Base-by-base conservation (phyloP, 2,797 vertebrate species). In the Peromyscus attwateri region DNA sequence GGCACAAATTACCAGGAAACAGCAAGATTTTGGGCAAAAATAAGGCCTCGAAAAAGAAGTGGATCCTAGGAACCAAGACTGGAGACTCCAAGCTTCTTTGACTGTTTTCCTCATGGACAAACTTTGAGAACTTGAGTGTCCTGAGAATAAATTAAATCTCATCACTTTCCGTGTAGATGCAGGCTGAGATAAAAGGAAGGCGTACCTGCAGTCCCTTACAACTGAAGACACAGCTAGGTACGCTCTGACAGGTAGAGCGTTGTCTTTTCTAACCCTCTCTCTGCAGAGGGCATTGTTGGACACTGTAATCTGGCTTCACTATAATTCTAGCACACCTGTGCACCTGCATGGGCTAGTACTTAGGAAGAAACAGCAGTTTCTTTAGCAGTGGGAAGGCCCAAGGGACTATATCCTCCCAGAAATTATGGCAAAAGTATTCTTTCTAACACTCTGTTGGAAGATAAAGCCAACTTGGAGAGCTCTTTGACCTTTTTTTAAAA, bases 1-100 rank as follows among this genome's bases (percentile, higher is more conserved):
- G 80, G 40, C 11, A 94, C 92, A 60, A 82, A 89, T 79, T 75
- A 89, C 68, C 81, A 91, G 29, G 57, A 83, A 95, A 95, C 8
- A 60, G 31, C 73, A 95, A 83, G 57, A 93, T 14, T 37, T 1
- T 31, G 57, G 40, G 83, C 17, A 92, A 40, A 95, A 92, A 82
- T 0, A 85, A 73, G 52, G 94, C 80, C 80, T 43, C 0, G 17
- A 52, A 27, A 64, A 62, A 21, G 27, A 92, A 92, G 62, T 52
- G 21, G 14, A 14, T 29, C 37, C 68, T 71, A 83, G n/a, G 70
- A 93, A 79, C 17, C 31, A 75, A 68, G 62, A 87, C 4, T 49
- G 16, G n/a, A 93, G 52, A 91, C 68, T 70, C 21, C 34, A 40
- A 83, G 34, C 31, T 90, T 87, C 83, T 94, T 87, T 60, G 64